A percentile compares a stretch with the other conserved stretches of the same genome.
These are phyloP conservation scores for Cyanistes caeruleus DNA, from an alignment of 2,113 vertebrate species.

Conservation along the genomic window DNA sequence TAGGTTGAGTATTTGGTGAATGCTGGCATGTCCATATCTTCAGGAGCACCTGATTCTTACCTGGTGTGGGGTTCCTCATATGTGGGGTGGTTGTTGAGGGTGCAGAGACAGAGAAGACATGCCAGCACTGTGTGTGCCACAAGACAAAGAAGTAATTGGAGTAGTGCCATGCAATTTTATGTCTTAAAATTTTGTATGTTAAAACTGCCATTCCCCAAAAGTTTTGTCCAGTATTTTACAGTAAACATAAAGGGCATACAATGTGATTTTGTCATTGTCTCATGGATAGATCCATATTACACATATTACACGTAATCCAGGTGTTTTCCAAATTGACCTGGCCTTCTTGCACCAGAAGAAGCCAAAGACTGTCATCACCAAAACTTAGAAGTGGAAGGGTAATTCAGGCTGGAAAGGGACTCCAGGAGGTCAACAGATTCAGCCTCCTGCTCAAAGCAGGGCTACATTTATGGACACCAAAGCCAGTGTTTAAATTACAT, in stretches of 20 bases:
- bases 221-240: neutral
- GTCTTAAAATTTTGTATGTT: neutral
- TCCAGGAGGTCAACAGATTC: neutral
- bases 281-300: neutral
- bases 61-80: accelerated
- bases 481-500: neutral
- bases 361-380: neutral
- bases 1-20: neutral
- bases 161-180: neutral
- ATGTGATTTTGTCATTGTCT: neutral
- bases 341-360: neutral
- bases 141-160: neutral
- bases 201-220: neutral
- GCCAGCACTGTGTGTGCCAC: neutral
- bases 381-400: neutral
- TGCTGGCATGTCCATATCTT: neutral
- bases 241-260: accelerated
- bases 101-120: neutral
- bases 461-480: neutral
- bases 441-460: neutral
- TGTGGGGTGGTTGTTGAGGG: neutral
- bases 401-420: neutral
- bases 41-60: neutral
- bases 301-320: neutral
- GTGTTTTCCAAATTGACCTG: neutral